Base-by-base conservation (phyloP, 2,888 invertebrate genomes). In the Rhogogaster chlorosoma region DNA sequence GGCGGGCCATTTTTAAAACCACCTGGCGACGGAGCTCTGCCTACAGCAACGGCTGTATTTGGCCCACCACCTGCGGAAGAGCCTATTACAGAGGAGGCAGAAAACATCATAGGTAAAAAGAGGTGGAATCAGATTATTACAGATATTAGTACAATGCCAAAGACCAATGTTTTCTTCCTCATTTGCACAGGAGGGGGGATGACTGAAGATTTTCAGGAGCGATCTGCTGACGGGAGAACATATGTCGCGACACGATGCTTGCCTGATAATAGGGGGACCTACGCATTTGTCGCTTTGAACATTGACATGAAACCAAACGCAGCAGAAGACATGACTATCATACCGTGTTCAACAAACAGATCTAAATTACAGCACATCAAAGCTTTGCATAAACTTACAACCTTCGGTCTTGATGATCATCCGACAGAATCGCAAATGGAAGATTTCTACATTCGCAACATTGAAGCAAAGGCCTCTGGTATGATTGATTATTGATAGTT, bases 221-320 rank as follows among this genome's bases (percentile, higher is more conserved):
- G 86, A 53, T 89, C 91, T 2, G 90, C 89, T 32, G 91, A 92
- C 83, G 94, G 94, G 53, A 89, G 94, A 86, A 94, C 94, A 0
- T 94, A 94, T 89, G 90, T 94, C n/a, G 94, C 94, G 4, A 94
- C 94, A 7, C 90, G 94, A 85, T 92, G 92, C 5, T 89, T 94
- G 84, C 94, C 94, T 0, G 91, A 93, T 61, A 93, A 94, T 38
- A 92, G 92, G 86, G 94, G 94, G 15, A 94, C 94, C 2, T 94
- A 94, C 88, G 94, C 94, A 2, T 94, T 94, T 86, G 90, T 94
- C 2, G 94, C 94, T 26, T 90, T 94, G 9, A 94, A 92, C 36
- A 88, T 94, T 84, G 93, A 92, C 45, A 93, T 93, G 84, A 90
- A 92, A 45, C 92, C 93, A 85, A 92, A 93, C 18, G 90, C 88